Conservation (phyloP, 2,113 vertebrate genomes). For the Dasyurus viverrinus region DNA sequence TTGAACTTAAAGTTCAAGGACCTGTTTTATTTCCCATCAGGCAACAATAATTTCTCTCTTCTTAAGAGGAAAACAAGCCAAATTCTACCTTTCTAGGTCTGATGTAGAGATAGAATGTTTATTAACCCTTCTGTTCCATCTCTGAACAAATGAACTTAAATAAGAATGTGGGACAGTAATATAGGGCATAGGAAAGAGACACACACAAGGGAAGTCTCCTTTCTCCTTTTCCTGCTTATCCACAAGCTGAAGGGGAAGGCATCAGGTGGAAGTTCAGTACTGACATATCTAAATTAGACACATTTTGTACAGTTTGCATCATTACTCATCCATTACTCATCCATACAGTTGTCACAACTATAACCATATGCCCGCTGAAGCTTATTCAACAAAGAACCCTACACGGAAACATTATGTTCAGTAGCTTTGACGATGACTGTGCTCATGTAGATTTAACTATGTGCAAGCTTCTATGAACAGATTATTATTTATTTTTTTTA, state of each 20-base stretch:
- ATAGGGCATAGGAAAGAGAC: neutral
- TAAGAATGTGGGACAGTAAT: constrained; percentile 10
- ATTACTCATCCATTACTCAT: neutral
- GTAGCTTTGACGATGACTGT: constrained; percentile 24
- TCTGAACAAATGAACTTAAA: constrained; percentile 32
- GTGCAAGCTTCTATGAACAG: neutral
- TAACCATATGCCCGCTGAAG: neutral
- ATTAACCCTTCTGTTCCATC: constrained; percentile 43
- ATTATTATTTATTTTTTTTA: neutral
- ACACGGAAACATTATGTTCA: neutral
- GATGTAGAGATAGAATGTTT: constrained; percentile 55
- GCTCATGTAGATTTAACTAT: neutral
- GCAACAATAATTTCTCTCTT: constrained; percentile 55
- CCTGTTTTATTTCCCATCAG: constrained; percentile 75
- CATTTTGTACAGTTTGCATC: constrained; percentile 7
- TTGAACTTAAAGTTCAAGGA: constrained; percentile 77
- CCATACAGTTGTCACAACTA: neutral
- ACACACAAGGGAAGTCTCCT: constrained; percentile 6
- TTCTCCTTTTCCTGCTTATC: neutral
- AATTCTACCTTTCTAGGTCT: constrained; percentile 46
- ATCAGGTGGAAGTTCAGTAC: constrained; percentile 23
- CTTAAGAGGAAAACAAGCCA: constrained; percentile 58
- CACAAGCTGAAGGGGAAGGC: neutral
- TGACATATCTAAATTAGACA: constrained; percentile 38
- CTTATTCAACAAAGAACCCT: constrained; percentile 24